Evolutionary conservation across 2,113 vertebrate species (phyloP).

Genomic region (Plecturocebus donacophilus): DNA sequence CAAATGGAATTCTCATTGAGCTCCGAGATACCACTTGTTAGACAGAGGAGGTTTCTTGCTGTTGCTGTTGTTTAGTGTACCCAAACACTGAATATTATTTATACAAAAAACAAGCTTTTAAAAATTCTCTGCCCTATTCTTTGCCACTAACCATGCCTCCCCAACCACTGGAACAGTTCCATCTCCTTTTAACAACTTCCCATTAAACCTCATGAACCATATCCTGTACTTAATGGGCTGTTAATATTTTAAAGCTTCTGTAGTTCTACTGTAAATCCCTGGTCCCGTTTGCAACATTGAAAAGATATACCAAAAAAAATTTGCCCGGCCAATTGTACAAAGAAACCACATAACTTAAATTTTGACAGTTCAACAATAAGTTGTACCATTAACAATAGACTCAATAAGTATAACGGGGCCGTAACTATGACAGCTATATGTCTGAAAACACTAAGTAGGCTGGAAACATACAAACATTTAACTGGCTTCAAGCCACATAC

Average conservation of each 20-base stretch:
- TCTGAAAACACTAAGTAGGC: background rate
- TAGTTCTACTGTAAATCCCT: slow-evolving; percentile 79
- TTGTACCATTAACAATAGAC: slow-evolving; percentile 42
- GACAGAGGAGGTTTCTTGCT: background rate
- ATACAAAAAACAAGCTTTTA: slow-evolving; percentile 11
- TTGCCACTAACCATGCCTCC: slow-evolving; percentile 57
- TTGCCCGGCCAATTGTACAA: slow-evolving; percentile 48
- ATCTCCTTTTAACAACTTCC: slow-evolving; percentile 80
- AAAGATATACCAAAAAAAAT: slow-evolving; percentile 71
- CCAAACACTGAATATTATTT: slow-evolving; percentile 61
- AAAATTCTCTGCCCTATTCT: background rate
- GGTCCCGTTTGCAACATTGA: slow-evolving; percentile 69
- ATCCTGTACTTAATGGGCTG: slow-evolving; percentile 79
- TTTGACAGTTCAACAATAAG: slow-evolving; percentile 57
- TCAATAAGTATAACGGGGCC: slow-evolving; percentile 26
- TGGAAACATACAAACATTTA: slow-evolving; percentile 35
- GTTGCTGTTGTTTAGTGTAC: background rate
- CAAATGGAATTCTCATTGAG: slow-evolving; percentile 49
- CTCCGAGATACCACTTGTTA: background rate
- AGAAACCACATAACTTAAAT: slow-evolving; percentile 59
- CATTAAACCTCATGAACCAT: slow-evolving; percentile 81
- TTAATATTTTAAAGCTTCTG: slow-evolving; percentile 81
- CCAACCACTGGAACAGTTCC: slow-evolving; percentile 69
- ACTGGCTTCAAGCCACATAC: slow-evolving; percentile 45
- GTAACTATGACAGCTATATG: slow-evolving; percentile 1